A percentile compares a stretch with the other conserved stretches of the same genome.
phyloP scores from a whole-genome alignment of 2,113 vertebrate genomes.

The Felis catus region F.catus_Fca126_mat1.0 CM031421.1:49430501-49431000 shows the following conservation, averaged over 20 bases:
- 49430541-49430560: background rate
- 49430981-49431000: slow-evolving; percentile 36
- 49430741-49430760: background rate
- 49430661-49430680: background rate
- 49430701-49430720: slow-evolving; percentile 1
- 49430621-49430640: slow-evolving; percentile 23
- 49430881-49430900: background rate
- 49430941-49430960: background rate
- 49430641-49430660: background rate
- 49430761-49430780: background rate
- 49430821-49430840: background rate
- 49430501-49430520: background rate
- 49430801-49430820: background rate
- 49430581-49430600: background rate
- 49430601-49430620: background rate
- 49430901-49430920: slow-evolving; percentile 29
- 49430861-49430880: background rate
- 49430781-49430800: background rate
- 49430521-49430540: background rate
- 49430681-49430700: background rate
- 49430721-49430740: background rate
- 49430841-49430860: background rate
- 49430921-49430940: background rate
- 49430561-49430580: background rate
- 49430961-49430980: background rate